Percentiles rank a stretch among this genome's conserved stretches.
These are phyloP conservation scores for Amorpha juglandis DNA, from an alignment of 2,888 invertebrate genomes.

Conservation along the genomic window DNA sequence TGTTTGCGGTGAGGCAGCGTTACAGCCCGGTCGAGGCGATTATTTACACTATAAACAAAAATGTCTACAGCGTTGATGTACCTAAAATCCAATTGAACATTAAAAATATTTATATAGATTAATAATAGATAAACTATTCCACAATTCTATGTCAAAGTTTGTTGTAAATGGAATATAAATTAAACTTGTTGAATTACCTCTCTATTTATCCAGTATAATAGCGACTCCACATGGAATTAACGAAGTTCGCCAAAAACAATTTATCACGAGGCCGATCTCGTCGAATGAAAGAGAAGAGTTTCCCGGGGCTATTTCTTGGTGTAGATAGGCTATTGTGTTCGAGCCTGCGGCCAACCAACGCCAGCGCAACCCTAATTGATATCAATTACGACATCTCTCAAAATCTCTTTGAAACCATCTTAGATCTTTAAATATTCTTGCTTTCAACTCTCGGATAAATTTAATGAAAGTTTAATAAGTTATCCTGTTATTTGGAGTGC, in stretches of 20 bases:
- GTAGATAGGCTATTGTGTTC: conserved; percentile 61
- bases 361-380: conserved; percentile 69
- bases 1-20: too few relatives aligned
- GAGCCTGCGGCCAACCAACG: conserved; percentile 55
- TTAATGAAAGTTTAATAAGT: conserved; percentile 52
- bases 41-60: too few relatives aligned
- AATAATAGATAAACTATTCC: too few relatives aligned
- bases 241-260: conserved; percentile 51
- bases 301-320: conserved; percentile 52
- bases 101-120: too few relatives aligned
- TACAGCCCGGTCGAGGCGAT: too few relatives aligned
- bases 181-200: conserved; percentile 33
- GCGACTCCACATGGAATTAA: conserved; percentile 39
- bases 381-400: conserved; percentile 71
- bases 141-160: conserved; percentile 4
- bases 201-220: conserved; percentile 46
- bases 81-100: not conserved
- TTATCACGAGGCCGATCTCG: conserved; percentile 56
- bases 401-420: conserved; percentile 61
- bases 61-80: too few relatives aligned
- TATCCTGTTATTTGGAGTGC: conserved; percentile 22
- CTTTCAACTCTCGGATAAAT: conserved; percentile 48
- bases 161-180: conserved; percentile 27
- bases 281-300: conserved; percentile 29
- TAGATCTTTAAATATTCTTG: conserved; percentile 53